These are phyloP conservation scores for Setophaga petechia DNA, from an alignment of 2,113 vertebrate species.

Conservation along the genomic window DNA sequence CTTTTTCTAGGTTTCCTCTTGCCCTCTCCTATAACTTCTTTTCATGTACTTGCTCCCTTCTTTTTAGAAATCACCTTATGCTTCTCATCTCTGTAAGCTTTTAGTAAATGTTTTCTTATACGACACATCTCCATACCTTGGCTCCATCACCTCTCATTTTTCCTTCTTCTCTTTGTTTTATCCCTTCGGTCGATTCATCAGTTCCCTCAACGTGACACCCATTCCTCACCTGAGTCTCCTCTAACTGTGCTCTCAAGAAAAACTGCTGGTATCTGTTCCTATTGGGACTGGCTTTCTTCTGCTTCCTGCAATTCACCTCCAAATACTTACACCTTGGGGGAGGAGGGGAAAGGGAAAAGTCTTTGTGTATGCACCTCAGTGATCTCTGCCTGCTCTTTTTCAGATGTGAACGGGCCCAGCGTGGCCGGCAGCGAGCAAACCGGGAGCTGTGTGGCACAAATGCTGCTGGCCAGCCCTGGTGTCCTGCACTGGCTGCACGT, in stretches of 20 bases:
- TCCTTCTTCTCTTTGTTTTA: background rate
- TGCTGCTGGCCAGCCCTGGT: fast-evolving
- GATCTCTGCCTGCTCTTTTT: background rate
- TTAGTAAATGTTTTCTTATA: background rate
- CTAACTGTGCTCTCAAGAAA: background rate
- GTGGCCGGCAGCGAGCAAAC: background rate
- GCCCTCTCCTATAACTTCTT: background rate
- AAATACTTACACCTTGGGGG: background rate
- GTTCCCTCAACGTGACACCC: background rate
- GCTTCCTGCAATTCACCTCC: background rate
- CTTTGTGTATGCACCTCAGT: background rate
- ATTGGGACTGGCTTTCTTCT: background rate
- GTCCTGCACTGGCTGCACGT: fast-evolving
- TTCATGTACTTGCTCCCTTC: fast-evolving
- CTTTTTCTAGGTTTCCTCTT: background rate
- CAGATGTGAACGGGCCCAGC: background rate
- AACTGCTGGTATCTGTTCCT: fast-evolving
- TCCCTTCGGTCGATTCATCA: background rate
- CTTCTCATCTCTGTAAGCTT: background rate
- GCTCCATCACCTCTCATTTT: background rate
- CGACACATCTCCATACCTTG: background rate
- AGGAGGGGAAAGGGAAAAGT: background rate
- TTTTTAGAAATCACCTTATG: background rate
- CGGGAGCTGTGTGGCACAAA: fast-evolving
- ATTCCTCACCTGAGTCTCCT: background rate